A percentile compares a stretch with the other conserved stretches of the same genome.
phyloP scores from a whole-genome alignment of 2,888 invertebrate genomes.

The Brachyptera putata region DNA sequence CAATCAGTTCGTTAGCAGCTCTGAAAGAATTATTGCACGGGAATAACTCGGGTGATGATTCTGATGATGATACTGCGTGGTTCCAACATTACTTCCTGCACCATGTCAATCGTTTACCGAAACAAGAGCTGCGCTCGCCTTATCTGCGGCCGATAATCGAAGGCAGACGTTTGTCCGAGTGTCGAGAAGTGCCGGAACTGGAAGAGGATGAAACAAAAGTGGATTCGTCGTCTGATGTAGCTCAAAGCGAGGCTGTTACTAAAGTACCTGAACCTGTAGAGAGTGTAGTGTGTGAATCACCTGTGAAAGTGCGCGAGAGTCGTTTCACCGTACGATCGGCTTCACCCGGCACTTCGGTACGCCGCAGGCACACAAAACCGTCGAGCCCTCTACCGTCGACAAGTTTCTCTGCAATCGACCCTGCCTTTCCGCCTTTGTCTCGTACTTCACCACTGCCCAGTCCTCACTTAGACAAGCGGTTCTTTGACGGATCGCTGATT shows the following conservation, averaged over 20 bases:
- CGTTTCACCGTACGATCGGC: constrained; percentile 16
- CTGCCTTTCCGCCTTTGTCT: constrained; percentile 34
- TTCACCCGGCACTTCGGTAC: not conserved
- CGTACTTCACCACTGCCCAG: constrained; percentile 51
- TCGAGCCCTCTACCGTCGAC: constrained; percentile 37
- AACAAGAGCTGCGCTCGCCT: constrained; percentile 49
- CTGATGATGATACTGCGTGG: constrained; percentile 48
- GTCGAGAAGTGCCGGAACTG: constrained; percentile 54
- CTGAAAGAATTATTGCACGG: constrained; percentile 58
- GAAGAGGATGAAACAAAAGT: constrained; percentile 54
- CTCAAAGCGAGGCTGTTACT: constrained; percentile 26
- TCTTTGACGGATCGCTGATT: constrained; percentile 76
- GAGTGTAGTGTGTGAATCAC: not conserved
- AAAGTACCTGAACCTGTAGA: constrained; percentile 28
- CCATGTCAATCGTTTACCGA: constrained; percentile 65
- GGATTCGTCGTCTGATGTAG: not conserved
- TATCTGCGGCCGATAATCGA: constrained; percentile 37
- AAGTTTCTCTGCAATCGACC: constrained; percentile 41
- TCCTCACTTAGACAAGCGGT: constrained; percentile 72
- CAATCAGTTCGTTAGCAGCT: constrained; percentile 63
- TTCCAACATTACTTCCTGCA: constrained; percentile 71
- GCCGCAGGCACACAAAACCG: constrained; percentile 29
- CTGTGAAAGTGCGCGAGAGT: constrained; percentile 12
- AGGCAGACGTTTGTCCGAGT: constrained; percentile 68
- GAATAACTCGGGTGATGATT: constrained; percentile 55